Base-by-base conservation (phyloP, 1,140 invertebrate species). In the Caenorhabditis latens region DNA sequence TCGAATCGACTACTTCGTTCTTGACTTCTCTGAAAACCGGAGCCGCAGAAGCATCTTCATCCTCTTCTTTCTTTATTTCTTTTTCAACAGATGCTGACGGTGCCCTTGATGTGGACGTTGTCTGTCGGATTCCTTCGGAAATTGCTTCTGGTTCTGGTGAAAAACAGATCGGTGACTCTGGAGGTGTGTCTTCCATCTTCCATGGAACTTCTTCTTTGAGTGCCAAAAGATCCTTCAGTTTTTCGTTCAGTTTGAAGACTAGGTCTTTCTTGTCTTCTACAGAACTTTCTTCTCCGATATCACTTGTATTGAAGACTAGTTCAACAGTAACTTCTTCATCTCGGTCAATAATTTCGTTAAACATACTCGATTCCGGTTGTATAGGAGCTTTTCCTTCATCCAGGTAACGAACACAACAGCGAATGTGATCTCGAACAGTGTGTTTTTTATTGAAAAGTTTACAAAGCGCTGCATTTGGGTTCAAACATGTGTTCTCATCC, bases 21-120 rank as follows among this genome's bases (percentile, higher is more conserved):
- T 63, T 84, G 46, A 79, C 24, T 50, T 84, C 84, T 11, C 40
- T 40, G 42, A 67, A 48, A 42, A 46, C 61, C 32, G 32, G 42
- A 50, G 46, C 42, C 9, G 67, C 42, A 21, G 87, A 53, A 11
- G 85, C 63, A 11, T 88, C 87, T 46, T 88, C 87, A 16, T 79
- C 83, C 9, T 53, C 50, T 46, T 88, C 87, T 32, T 19, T 85
- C 48, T 84, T 67, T 11, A 65, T 67, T 67, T 84, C 55, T 40
- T 67, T 61, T n/a, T 79, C 71, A 14, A 24, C 46, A 6, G 71
- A 48, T 50, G 19, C 71, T 24, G 71, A 79, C 13, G 71, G 43
- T 24, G 71, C 71, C 53, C 71, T 48, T 40, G 67, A 75, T 2
- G 67, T 75, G 11, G 71, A 79, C 1, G 46, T 79, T 21, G 71